Percentiles rank a stretch among this genome's conserved stretches.
phyloP scores from a whole-genome alignment of 2,888 invertebrate species.

The Lepetodrilus schrolli region DNA sequence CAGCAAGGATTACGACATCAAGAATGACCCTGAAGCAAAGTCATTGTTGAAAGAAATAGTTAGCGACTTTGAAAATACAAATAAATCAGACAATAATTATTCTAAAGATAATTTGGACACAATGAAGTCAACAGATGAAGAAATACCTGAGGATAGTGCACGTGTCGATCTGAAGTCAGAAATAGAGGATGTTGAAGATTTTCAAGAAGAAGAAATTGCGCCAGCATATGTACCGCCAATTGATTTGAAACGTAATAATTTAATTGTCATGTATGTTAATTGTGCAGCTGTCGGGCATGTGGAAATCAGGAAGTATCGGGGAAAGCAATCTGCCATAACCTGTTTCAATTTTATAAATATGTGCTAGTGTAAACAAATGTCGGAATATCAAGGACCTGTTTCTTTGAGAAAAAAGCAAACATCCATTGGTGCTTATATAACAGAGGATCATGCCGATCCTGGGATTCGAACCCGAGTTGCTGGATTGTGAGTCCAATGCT shows the following conservation, averaged over 20 bases:
- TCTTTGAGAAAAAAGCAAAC: too few species aligned
- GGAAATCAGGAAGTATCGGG: too few species aligned
- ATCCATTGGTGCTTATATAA: too few species aligned
- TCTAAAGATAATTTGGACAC: neutral
- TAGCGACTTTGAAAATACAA: neutral
- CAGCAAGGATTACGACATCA: neutral
- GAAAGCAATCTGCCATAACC: too few species aligned
- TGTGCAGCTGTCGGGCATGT: too few species aligned
- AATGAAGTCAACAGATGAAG: neutral
- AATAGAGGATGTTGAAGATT: conserved; percentile 39
- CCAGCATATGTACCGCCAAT: conserved; percentile 21
- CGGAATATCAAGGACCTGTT: too few species aligned
- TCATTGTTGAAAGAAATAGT: conserved; percentile 4
- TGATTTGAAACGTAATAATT: neutral
- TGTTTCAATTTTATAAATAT: too few species aligned
- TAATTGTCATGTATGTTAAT: too few species aligned
- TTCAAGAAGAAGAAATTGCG: conserved; percentile 26
- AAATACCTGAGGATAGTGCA: neutral
- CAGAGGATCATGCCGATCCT: too few species aligned
- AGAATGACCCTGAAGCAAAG: conserved; percentile 1
- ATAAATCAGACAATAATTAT: neutral
- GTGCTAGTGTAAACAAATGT: too few species aligned
- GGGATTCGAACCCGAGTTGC: too few species aligned
- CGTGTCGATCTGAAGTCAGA: neutral
- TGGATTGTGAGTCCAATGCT: too few species aligned